Evolutionary conservation across 2,113 vertebrate genomes (phyloP).

Genomic region (Cottus gobio): DNA sequence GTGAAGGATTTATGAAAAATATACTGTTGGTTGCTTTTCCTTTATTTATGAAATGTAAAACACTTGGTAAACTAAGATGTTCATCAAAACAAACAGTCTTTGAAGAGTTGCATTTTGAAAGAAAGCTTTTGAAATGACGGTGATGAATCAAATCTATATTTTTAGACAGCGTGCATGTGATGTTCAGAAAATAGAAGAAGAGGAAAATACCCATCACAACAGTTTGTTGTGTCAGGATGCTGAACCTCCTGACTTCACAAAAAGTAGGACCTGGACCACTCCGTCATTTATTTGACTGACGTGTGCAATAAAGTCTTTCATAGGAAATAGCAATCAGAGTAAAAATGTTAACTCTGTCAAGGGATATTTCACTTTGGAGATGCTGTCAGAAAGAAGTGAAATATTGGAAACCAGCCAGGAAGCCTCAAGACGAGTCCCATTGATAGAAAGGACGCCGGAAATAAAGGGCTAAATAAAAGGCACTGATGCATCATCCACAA

Average conservation of each 20-base stretch:
- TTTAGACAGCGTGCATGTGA: neutral
- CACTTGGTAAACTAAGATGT: neutral
- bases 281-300: conserved; percentile 49
- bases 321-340: conserved; percentile 28
- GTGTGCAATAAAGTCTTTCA: conserved; percentile 45
- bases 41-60: neutral
- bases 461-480: conserved; percentile 35
- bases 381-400: conserved; percentile 37
- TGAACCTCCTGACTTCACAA: neutral
- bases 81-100: neutral
- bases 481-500: conserved; percentile 11
- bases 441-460: conserved; percentile 4
- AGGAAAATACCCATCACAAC: neutral
- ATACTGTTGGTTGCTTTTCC: neutral
- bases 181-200: neutral
- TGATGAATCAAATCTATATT: conserved; percentile 1
- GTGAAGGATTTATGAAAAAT: neutral
- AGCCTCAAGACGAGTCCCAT: conserved; percentile 6
- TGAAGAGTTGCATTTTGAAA: neutral
- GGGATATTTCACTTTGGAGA: conserved; percentile 22
- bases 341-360: conserved; percentile 21
- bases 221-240: neutral
- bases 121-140: neutral
- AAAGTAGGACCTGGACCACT: neutral
- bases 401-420: conserved; percentile 17